Evolutionary conservation across 2,888 invertebrate genomes (phyloP).

Genomic region (Scotopteryx bipunctaria): DNA sequence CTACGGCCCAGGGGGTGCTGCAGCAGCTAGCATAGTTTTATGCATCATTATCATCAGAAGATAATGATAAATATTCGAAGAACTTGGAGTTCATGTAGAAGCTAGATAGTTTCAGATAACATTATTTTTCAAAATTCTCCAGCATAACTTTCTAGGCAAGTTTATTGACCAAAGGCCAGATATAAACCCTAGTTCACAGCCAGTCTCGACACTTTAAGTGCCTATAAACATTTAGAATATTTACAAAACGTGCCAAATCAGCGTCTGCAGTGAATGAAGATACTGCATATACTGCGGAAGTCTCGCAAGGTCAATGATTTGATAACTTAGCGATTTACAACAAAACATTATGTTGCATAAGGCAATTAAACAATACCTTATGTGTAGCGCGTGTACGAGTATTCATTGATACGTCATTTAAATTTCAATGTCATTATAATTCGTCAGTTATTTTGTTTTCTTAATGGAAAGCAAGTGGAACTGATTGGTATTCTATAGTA

Average conservation of each 20-base stretch:
- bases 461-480: too few species aligned
- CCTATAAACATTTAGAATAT: slow-evolving; percentile 13
- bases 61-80: too few species aligned
- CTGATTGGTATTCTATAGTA: too few species aligned
- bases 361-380: neutral
- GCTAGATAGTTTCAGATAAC: too few species aligned
- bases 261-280: slow-evolving; percentile 16
- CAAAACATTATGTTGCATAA: slow-evolving; percentile 14
- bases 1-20: too few species aligned
- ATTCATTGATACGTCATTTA: too few species aligned
- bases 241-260: slow-evolving; percentile 35
- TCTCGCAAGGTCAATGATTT: slow-evolving; percentile 19
- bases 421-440: too few species aligned
- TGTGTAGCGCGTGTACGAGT: neutral
- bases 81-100: too few species aligned
- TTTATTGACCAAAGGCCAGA: neutral
- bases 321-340: slow-evolving; percentile 15
- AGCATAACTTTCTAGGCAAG: neutral
- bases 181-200: slow-evolving; percentile 11
- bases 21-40: too few species aligned
- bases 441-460: too few species aligned
- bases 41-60: too few species aligned
- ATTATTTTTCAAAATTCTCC: too few species aligned
- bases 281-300: slow-evolving; percentile 22
- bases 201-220: slow-evolving; percentile 17